Evolutionary conservation across 2,888 invertebrate genomes (phyloP).

Genomic region (Chymomyza amoena): DNA sequence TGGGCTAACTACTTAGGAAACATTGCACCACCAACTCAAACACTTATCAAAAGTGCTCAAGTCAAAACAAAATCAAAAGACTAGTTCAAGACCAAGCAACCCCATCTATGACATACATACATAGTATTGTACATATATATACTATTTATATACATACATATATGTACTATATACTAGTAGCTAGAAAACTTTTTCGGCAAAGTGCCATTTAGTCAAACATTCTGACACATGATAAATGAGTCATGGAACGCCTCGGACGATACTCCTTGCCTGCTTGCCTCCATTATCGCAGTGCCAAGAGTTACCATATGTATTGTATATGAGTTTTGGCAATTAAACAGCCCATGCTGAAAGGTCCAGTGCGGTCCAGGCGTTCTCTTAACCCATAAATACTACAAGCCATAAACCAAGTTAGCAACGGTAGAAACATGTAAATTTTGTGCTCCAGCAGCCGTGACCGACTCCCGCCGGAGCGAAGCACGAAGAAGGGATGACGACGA

Average conservation of each 20-base stretch:
- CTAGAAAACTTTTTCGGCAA: constrained; percentile 61
- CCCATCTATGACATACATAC: not conserved
- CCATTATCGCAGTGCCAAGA: constrained; percentile 36
- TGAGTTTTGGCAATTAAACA: constrained; percentile 59
- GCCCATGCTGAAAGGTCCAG: constrained; percentile 5
- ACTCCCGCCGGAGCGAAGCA: not conserved
- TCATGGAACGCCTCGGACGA: constrained; percentile 40
- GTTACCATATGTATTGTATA: not conserved
- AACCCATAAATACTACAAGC: constrained; percentile 51
- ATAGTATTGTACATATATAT: not conserved
- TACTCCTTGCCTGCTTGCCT: constrained; percentile 25
- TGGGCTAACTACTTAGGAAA: constrained; percentile 68
- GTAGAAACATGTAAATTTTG: constrained; percentile 58
- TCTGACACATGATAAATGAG: constrained; percentile 74
- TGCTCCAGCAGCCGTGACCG: constrained; percentile 7
- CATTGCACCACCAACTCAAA: constrained; percentile 27
- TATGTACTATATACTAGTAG: not conserved
- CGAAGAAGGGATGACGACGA: not conserved
- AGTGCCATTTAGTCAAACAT: constrained; percentile 72
- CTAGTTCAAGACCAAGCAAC: not conserved
- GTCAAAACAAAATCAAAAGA: not conserved
- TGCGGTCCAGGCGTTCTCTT: constrained; percentile 31
- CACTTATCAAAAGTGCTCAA: not conserved
- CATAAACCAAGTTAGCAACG: constrained; percentile 20
- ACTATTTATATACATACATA: no score